phyloP scores from a whole-genome alignment of 2,888 invertebrate genomes.

The Scelioninae gen. 2 region DNA sequence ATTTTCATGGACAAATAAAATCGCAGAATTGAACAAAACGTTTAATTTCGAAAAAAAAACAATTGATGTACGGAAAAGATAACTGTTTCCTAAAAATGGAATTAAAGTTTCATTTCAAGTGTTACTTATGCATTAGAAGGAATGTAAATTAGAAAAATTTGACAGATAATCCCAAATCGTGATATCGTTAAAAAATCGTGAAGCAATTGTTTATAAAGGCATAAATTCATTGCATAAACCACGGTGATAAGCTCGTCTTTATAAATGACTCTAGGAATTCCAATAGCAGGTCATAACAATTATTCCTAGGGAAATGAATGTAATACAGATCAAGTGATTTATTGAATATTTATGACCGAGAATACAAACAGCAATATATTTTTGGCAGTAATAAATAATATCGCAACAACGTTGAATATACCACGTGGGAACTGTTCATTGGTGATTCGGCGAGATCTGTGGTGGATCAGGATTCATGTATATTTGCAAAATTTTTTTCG shows the following conservation, averaged over 20 bases:
- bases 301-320: constrained; percentile 12
- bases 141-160: too few species aligned
- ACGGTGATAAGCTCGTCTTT: neutral
- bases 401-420: constrained; percentile 36
- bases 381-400: constrained; percentile 54
- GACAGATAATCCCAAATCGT: too few species aligned
- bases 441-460: constrained; percentile 50
- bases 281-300: constrained; percentile 12
- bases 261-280: constrained; percentile 22
- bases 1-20: too few species aligned
- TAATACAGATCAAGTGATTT: constrained; percentile 37
- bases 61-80: too few species aligned
- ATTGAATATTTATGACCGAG: constrained; percentile 40
- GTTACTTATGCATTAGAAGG: too few species aligned
- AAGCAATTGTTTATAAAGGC: neutral
- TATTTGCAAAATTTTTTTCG: constrained; percentile 70
- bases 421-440: constrained; percentile 58
- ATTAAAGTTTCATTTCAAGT: too few species aligned
- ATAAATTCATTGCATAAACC: neutral
- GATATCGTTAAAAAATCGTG: too few species aligned
- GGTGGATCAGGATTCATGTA: constrained; percentile 63
- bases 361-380: constrained; percentile 52
- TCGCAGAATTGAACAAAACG: too few species aligned
- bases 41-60: too few species aligned
- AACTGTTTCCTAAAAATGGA: too few species aligned